phyloP scores from a whole-genome alignment of 2,797 vertebrate genomes.

The Natrix natrix region DNA sequence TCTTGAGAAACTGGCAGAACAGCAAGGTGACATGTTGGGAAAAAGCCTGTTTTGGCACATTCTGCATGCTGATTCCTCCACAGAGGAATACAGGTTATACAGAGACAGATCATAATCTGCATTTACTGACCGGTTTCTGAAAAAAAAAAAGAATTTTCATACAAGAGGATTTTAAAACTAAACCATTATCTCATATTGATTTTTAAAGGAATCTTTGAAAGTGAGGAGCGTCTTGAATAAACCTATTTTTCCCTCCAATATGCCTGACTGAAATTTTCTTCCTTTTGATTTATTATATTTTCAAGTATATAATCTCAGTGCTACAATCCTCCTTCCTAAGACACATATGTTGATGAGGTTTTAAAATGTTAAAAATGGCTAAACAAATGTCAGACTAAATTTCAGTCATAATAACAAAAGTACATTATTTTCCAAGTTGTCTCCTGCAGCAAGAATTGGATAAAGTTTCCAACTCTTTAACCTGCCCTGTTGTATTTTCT shows the following conservation, averaged over 20 bases:
- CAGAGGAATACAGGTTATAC: not conserved
- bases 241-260: constrained; percentile 18
- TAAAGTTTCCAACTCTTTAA: constrained; percentile 36
- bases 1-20: not conserved
- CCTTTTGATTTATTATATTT: constrained; percentile 12
- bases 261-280: constrained; percentile 40
- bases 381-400: constrained; percentile 55
- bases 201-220: constrained; percentile 24
- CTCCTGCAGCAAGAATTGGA: constrained; percentile 44
- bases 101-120: constrained; percentile 23
- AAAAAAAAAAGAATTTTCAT: constrained; percentile 29
- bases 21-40: not conserved
- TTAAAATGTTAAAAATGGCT: constrained; percentile 56
- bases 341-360: constrained; percentile 57
- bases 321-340: constrained; percentile 22
- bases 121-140: constrained; percentile 36
- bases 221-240: constrained; percentile 37
- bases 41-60: not conserved
- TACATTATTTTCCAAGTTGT: constrained; percentile 16
- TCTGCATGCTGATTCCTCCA: not conserved
- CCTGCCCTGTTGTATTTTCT: not conserved
- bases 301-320: constrained; percentile 34
- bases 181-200: constrained; percentile 39
- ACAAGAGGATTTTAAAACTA: constrained; percentile 29
- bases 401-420: constrained; percentile 34